Percentiles rank a stretch among this genome's conserved stretches.
These are phyloP conservation scores for Sycophila sp. DNA, from an alignment of 1,140 invertebrate species.

Conservation along the genomic window DNA sequence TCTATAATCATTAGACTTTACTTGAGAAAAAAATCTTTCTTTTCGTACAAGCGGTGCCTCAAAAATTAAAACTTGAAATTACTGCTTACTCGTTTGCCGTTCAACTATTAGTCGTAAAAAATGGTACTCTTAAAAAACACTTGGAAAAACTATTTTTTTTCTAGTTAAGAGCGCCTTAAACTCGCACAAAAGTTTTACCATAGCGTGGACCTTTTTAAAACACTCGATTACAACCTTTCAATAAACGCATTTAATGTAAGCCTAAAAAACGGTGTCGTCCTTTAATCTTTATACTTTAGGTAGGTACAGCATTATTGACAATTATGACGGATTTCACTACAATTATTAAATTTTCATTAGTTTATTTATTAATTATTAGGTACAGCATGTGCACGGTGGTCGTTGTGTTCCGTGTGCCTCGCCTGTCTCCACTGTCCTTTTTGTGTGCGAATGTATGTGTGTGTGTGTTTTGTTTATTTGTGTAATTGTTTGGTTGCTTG, in stretches of 20 bases:
- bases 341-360: conserved; percentile 38
- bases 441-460: conserved; percentile 42
- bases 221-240: conserved; percentile 1
- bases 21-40: too few species aligned
- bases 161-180: background rate
- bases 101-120: background rate
- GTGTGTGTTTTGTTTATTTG: background rate
- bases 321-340: conserved; percentile 58
- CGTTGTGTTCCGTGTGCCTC: too few species aligned
- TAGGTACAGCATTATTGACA: conserved; percentile 61
- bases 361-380: conserved; percentile 55
- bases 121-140: background rate
- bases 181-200: background rate
- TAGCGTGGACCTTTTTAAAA: conserved; percentile 4
- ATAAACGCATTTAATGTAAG: conserved; percentile 2
- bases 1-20: too few species aligned
- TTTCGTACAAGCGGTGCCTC: too few species aligned
- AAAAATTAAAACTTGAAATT: background rate
- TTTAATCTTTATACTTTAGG: conserved; percentile 7
- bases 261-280: background rate
- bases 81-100: background rate
- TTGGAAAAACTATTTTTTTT: too few species aligned
- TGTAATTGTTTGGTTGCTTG: background rate
- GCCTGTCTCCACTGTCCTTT: too few species aligned
- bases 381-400: conserved; percentile 61